Evolutionary conservation across 2,888 invertebrate genomes (phyloP).

Genomic region (Acanthosepion lycidas): DNA sequence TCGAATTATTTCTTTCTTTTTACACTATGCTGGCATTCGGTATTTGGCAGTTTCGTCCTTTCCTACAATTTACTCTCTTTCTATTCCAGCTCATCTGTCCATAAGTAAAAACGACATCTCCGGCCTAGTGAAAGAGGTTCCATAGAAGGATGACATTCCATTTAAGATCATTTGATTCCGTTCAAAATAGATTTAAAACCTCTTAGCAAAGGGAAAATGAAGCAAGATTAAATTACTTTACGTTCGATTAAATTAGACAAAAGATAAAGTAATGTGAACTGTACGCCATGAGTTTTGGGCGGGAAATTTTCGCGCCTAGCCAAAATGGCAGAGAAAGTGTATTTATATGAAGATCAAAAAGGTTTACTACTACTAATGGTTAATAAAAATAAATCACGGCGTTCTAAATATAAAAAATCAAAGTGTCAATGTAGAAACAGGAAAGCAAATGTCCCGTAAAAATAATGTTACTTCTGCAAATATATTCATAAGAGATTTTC

Average conservation of each 20-base stretch:
- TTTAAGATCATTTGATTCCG: not conserved
- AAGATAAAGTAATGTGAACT: not conserved
- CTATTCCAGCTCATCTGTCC: too few species aligned
- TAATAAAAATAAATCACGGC: not conserved
- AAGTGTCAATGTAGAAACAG: too few species aligned
- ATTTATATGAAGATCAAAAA: not conserved
- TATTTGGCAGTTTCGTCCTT: too few species aligned
- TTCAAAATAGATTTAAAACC: conserved; percentile 2
- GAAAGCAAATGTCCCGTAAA: too few species aligned
- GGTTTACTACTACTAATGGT: not conserved
- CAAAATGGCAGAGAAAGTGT: not conserved
- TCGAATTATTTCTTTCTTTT: too few species aligned
- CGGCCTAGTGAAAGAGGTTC: not conserved
- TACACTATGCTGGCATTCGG: too few species aligned
- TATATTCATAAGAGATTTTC: too few species aligned
- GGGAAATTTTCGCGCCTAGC: not conserved
- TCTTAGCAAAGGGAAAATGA: not conserved
- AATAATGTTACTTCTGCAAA: too few species aligned
- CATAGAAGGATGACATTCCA: not conserved
- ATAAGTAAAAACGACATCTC: too few species aligned
- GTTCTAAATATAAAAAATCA: not conserved
- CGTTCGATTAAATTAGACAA: not conserved
- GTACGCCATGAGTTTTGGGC: not conserved
- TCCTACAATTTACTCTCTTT: too few species aligned
- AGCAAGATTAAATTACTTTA: not conserved